Base-by-base conservation (phyloP, 2,113 vertebrate genomes). In the Limanda limanda region DNA sequence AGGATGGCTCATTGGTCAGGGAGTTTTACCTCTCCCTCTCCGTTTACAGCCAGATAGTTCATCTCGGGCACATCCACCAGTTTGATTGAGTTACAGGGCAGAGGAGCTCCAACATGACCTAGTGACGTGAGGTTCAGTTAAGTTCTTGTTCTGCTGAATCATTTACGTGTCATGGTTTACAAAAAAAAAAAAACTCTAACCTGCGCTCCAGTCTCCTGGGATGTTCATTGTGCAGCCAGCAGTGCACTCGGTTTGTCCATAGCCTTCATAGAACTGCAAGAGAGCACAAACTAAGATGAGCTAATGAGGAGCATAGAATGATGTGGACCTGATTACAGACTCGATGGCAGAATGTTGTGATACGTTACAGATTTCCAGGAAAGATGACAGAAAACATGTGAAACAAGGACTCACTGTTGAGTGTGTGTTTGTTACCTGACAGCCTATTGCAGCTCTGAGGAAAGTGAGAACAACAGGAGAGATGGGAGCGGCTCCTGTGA, bases 221-320 rank as follows among this genome's bases (percentile, higher is more conserved):
- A 97, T 0, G 2, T 95, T 96, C 73, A 97, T 76, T 1, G 93
- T 94, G 74, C 97, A 98, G 11, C 96, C 97, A 25, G 96, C 97
- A 1, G 97, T 95, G 68, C 98, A 98, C 89, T 99, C 98, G 0
- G 97, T 99, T 89, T 99, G 97, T 68, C 98, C 97, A 2, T 98
- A 99, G 14, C 97, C 97, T 94, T 99, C 98, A 72, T 96, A 99
- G 86, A 99, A 97, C 98, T 99, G 86, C 25, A 25, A 84, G 68
- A 18, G n/a, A 83, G 1, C n/a, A 52, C 20, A 52, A 20, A 52
- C 51, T 3, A 47, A 47, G 45, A n/a, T 52, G 5, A n/a, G 15
- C 47, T 51, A 17, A 20, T 51, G 47, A 48, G 20, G 20, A 54
- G 14, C 42, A 45, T 12, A 45, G 42, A 45, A 10, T 10, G 35